These are phyloP conservation scores for Crossaster papposus DNA, from an alignment of 53 echinoderm and acorn worm species.

Conservation along the genomic window DNA sequence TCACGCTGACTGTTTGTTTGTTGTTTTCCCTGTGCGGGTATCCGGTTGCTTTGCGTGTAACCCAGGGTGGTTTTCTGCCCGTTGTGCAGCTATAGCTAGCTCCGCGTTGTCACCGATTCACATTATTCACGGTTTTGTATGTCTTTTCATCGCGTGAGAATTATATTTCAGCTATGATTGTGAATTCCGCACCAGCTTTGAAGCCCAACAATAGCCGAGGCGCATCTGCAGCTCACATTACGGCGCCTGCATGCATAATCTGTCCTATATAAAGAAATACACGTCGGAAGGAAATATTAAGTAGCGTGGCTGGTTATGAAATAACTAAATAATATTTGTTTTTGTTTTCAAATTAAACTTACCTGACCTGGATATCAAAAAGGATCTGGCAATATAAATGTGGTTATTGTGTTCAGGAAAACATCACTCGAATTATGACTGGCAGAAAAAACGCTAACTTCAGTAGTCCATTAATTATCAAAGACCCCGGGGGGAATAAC, in stretches of 20 bases:
- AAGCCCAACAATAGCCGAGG: background rate
- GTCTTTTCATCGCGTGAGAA: background rate
- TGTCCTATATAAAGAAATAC: background rate
- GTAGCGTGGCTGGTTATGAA: background rate
- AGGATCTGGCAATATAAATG: background rate
- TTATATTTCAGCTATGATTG: background rate
- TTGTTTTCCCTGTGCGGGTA: background rate
- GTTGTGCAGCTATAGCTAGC: too few species aligned
- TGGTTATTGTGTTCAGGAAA: background rate
- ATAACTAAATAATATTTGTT: background rate
- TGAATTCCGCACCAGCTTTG: background rate
- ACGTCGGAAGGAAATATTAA: background rate
- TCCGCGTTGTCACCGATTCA: background rate
- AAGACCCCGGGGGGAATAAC: background rate
- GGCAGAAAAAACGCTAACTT: background rate
- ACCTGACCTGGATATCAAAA: background rate
- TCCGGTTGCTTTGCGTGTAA: background rate
- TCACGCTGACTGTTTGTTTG: background rate
- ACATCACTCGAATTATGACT: background rate
- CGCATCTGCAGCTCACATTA: background rate
- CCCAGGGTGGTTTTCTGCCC: background rate
- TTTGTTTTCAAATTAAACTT: background rate
- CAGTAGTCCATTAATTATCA: background rate
- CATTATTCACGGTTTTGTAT: background rate
- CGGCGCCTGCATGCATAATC: background rate